phyloP scores from a whole-genome alignment of 2,113 vertebrate genomes.

The Danionella cerebrum region DNA sequence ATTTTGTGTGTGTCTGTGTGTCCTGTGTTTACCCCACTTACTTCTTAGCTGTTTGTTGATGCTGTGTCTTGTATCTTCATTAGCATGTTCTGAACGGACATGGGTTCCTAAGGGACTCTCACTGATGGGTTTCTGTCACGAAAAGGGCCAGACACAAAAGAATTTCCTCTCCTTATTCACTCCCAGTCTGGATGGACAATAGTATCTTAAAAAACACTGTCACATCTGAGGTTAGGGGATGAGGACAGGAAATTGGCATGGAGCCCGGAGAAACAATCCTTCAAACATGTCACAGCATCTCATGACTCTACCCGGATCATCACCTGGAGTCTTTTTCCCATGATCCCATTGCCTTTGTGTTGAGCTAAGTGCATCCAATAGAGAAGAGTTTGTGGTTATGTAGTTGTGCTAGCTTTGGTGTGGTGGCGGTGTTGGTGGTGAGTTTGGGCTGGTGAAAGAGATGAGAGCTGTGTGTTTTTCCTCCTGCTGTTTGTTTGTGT shows the following conservation, averaged over 20 bases:
- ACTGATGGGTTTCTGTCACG: not conserved
- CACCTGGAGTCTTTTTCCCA: not conserved
- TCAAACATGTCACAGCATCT: constrained; percentile 6
- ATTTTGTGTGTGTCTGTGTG: not conserved
- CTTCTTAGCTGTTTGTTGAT: constrained; percentile 39
- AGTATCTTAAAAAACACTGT: not conserved
- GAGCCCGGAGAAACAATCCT: constrained; percentile 21
- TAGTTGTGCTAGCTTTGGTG: not conserved
- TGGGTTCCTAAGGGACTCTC: not conserved
- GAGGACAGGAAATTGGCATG: constrained; percentile 37
- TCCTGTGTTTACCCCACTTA: constrained; percentile 18
- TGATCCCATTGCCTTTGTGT: not conserved
- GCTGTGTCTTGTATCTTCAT: constrained; percentile 10
- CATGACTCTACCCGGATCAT: not conserved
- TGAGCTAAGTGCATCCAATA: constrained; percentile 8
- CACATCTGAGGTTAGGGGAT: constrained; percentile 17
- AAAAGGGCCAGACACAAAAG: constrained; percentile 3
- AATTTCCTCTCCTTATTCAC: constrained; percentile 38
- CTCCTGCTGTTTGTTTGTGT: too few species aligned
- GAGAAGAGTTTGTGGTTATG: constrained; percentile 13
- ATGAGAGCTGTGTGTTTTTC: constrained; percentile 35
- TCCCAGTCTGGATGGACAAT: constrained; percentile 2
- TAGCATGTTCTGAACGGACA: constrained; percentile 11
- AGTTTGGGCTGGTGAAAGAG: constrained; percentile 17
- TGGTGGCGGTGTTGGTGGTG: constrained; percentile 10